phyloP scores from a whole-genome alignment of 2,113 vertebrate genomes.

The Etheostoma cragini region DNA sequence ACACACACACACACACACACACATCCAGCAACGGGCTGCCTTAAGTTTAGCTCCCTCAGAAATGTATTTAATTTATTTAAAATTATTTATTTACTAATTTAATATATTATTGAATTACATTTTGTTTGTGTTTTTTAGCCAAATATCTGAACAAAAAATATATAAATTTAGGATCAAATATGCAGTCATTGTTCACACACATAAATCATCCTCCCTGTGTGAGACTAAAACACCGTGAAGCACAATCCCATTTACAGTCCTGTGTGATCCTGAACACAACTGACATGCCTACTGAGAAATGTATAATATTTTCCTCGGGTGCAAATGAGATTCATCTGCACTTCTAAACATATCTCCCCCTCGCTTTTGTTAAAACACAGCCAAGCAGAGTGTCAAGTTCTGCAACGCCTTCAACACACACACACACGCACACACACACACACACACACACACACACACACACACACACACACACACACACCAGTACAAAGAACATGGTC shows the following conservation, averaged over 20 bases:
- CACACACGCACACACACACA: conserved; percentile 31
- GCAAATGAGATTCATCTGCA: conserved; percentile 73
- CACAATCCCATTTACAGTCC: conserved; percentile 47
- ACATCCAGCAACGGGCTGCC: too few species aligned
- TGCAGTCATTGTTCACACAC: conserved; percentile 2
- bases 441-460: background rate
- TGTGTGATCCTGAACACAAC: conserved; percentile 48
- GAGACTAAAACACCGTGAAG: conserved; percentile 45
- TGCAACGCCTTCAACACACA: conserved; percentile 23
- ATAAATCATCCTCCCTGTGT: background rate
- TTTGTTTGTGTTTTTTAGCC: background rate
- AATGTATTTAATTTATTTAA: too few species aligned
- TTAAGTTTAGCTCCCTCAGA: too few species aligned
- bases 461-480: conserved; percentile 7
- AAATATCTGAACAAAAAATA: background rate
- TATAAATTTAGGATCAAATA: conserved; percentile 11
- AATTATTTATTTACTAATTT: too few species aligned
- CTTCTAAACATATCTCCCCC: conserved; percentile 62
- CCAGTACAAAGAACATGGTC: conserved; percentile 45
- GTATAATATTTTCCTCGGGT: conserved; percentile 53
- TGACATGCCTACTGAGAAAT: conserved; percentile 62
- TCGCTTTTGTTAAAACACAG: conserved; percentile 50
- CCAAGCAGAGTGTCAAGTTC: conserved; percentile 42
- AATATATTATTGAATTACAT: too few species aligned
- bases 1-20: too few species aligned